These are phyloP conservation scores for Ploceus nigricollis DNA, from an alignment of 2,113 vertebrate genomes.

Conservation along the genomic window DNA sequence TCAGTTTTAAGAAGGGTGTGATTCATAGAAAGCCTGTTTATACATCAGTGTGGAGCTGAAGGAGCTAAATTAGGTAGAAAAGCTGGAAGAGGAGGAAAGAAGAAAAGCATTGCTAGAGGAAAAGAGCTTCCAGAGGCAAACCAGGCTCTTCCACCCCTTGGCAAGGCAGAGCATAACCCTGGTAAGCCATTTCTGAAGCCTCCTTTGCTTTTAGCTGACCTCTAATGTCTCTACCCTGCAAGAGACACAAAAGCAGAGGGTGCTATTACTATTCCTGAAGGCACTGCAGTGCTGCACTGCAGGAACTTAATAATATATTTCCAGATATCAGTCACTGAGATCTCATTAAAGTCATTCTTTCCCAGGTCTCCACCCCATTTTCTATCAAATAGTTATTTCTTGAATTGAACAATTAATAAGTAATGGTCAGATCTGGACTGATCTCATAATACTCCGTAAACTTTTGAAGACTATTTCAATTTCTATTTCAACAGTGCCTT, in stretches of 20 bases:
- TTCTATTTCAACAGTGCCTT: background rate
- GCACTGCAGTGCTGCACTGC: background rate
- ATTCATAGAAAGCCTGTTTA: background rate
- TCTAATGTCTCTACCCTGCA: background rate
- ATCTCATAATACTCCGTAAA: constrained; percentile 18
- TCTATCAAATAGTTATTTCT: constrained; percentile 8
- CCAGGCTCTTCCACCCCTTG: background rate
- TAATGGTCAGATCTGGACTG: constrained; percentile 9
- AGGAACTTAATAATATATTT: constrained; percentile 13
- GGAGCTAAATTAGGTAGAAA: background rate
- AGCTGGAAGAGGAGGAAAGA: background rate
- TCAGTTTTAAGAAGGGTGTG: background rate
- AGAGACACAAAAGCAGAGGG: background rate
- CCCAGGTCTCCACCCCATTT: background rate
- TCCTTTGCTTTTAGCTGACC: background rate
- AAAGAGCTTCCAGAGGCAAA: background rate
- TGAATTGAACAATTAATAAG: constrained; percentile 55
- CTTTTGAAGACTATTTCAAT: constrained; percentile 20
- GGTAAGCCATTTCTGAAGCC: background rate
- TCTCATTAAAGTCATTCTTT: background rate
- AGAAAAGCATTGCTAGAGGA: background rate
- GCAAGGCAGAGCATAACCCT: background rate
- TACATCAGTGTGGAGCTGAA: background rate
- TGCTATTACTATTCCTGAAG: background rate
- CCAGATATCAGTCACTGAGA: background rate